These are phyloP conservation scores for Tetragnatha montana DNA, from an alignment of 2,888 invertebrate species.

Conservation along the genomic window DNA sequence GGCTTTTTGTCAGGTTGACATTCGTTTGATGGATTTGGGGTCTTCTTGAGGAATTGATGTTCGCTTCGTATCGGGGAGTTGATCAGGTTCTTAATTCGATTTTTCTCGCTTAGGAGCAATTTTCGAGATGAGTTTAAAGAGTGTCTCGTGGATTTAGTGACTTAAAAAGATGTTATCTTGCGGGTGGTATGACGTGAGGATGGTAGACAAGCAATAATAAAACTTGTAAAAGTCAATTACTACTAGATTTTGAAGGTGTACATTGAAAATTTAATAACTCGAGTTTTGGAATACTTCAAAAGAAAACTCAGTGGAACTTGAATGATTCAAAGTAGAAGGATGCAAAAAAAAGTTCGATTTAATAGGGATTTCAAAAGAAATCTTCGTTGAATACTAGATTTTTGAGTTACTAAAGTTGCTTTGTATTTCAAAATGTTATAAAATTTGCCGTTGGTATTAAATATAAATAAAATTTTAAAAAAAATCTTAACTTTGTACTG, in stretches of 20 bases:
- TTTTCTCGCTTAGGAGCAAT: background rate
- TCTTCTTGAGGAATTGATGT: conserved; percentile 7
- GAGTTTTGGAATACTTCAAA: background rate
- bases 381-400: background rate
- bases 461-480: no score
- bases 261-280: background rate
- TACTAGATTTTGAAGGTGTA: no score
- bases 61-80: background rate
- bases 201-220: no score
- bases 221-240: no score
- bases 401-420: background rate
- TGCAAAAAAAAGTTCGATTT: no score
- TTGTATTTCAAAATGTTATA: no score
- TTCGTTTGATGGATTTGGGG: conserved; percentile 47
- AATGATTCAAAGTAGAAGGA: background rate
- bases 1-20: conserved; percentile 41
- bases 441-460: no score
- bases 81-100: background rate
- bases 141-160: no score
- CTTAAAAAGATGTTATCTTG: no score
- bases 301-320: background rate
- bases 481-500: no score
- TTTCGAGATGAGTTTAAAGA: background rate
- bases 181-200: no score
- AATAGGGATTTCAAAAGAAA: no score